Evolutionary conservation across 2,113 vertebrate genomes (phyloP).

Genomic region (Phylloscopus trochiloides): DNA sequence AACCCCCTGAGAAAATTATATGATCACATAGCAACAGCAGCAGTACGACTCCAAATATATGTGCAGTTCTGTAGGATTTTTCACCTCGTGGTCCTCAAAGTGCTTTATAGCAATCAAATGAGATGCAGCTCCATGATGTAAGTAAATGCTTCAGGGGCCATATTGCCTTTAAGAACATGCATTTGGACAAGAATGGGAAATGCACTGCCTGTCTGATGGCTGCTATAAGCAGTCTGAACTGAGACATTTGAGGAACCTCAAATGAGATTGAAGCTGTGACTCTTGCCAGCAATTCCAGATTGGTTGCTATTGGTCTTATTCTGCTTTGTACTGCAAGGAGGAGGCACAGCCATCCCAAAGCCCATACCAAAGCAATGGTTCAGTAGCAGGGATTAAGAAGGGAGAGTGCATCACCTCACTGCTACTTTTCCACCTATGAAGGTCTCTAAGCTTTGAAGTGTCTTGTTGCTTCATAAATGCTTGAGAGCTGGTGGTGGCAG

Average conservation of each 20-base stretch:
- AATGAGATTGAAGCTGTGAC: not conserved
- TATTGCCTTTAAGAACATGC: not conserved
- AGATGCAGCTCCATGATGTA: not conserved
- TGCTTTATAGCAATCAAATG: not conserved
- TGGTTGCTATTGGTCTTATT: not conserved
- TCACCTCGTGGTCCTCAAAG: not conserved
- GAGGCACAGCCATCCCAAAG: not conserved
- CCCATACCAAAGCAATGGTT: not conserved
- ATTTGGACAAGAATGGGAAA: not conserved
- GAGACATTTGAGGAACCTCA: not conserved
- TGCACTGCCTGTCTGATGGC: not conserved
- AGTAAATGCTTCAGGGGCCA: not conserved
- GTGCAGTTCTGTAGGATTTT: not conserved
- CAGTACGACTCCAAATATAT: not conserved
- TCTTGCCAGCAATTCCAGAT: not conserved
- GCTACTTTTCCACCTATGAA: not conserved
- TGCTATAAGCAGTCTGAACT: not conserved
- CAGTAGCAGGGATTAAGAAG: not conserved
- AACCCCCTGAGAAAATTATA: not conserved
- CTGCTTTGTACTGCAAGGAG: not conserved
- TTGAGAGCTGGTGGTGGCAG: not conserved
- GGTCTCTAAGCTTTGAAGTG: not conserved
- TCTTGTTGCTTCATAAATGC: not conserved
- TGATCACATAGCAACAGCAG: not conserved
- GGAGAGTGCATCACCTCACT: not conserved